Base-by-base conservation (phyloP, 2,797 vertebrate species). In the Hirundo rustica region DNA sequence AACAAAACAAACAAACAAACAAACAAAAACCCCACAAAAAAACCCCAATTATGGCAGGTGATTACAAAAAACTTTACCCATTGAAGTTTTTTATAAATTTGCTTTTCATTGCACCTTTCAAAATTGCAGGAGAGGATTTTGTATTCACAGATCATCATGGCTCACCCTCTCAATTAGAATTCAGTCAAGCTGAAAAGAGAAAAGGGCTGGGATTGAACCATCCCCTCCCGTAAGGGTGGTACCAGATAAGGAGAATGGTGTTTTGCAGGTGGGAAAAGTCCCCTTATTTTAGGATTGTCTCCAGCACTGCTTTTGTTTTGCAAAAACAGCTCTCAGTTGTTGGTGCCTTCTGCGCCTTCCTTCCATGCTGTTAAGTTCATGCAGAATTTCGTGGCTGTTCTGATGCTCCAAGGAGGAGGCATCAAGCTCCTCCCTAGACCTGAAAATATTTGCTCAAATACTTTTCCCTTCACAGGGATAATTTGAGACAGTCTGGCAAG, bases 81-180 rank as follows among this genome's bases (percentile, higher is more conserved):
- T 4, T 57, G 10, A 32, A 44, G 17, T 29, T 60, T 30, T 27
- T 21, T 29, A 68, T n/a, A 45, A 61, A 29, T n/a, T 19, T 32
- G 2, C 47, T 47, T 40, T 22, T 72, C 32, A 16, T 10, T 50
- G 16, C 26, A 27, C 19, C 25, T 47, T 67, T 68, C 50, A 53
- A 48, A 76, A 68, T 10, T 19, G 23, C 66, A 54, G 1, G 6
- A 34, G 38, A 9, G 29, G 11, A 16, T 23, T 68, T 76, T 47
- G 38, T 21, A 4, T 12, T 75, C 22, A 9, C 4, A 5, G 30
- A 29, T n/a, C 1, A 8, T 16, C 11, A 2, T 2, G 55, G 34
- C 4, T 55, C 75, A 54, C 29, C 25, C 25, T 50, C 23, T 22
- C 26, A 42, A 13, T 40, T 7, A 61, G 20, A 68, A 54, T 57